A percentile compares a stretch with the other conserved stretches of the same genome.
Conservation (phyloP, 2,888 invertebrate species). For the Xestoiulus laeticollis region DNA sequence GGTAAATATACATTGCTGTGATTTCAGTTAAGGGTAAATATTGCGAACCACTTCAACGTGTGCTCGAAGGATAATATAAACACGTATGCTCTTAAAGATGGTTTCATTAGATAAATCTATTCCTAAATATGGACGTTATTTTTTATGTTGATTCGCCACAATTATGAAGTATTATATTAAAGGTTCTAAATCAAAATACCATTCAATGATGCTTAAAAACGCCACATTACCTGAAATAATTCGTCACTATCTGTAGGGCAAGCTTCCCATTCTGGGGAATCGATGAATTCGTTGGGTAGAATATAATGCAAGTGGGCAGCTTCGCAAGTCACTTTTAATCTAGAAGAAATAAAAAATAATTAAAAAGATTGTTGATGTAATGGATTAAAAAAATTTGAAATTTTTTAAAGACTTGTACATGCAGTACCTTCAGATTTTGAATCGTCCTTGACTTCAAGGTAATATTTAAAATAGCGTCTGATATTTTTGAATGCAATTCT, state of each 20-base stretch:
- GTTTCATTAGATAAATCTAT: neutral
- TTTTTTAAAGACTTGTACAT: no score
- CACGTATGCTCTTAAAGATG: neutral
- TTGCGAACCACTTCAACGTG: neutral
- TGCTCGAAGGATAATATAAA: neutral
- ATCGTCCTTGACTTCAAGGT: no score
- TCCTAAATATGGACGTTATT: neutral
- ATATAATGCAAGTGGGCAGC: constrained; percentile 84
- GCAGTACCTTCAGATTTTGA: no score
- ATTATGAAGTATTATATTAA: neutral
- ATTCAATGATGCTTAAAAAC: neutral
- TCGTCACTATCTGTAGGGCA: constrained; percentile 62
- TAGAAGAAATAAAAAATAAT: constrained; percentile 61
- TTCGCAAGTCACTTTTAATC: constrained; percentile 82
- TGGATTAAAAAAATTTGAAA: no score
- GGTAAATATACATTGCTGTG: neutral
- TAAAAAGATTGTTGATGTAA: neutral
- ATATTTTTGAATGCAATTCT: no score
- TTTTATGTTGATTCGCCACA: no score
- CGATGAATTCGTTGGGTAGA: constrained; percentile 82
- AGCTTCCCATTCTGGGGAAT: constrained; percentile 87
- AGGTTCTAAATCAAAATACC: neutral
- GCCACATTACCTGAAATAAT: constrained; percentile 62
- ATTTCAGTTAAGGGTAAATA: neutral
- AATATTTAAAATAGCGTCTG: no score